Conservation (phyloP, 1,140 invertebrate species). For the Andrena cerasifolii region DNA sequence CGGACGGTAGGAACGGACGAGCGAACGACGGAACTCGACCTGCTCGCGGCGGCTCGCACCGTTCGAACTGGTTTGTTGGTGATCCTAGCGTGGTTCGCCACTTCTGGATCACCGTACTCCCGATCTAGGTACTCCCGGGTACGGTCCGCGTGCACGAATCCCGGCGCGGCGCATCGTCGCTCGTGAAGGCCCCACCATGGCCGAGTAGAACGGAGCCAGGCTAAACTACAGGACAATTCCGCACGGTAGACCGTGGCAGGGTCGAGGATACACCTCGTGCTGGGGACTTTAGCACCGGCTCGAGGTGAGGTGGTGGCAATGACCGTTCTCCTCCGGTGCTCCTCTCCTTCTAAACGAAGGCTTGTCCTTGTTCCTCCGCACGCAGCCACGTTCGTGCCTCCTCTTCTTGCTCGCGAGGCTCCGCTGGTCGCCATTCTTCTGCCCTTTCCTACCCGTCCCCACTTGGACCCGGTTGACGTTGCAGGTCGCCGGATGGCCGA, state of each 20-base stretch:
- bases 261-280: constrained; percentile 47
- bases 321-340: constrained; percentile 77
- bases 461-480: constrained; percentile 48
- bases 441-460: constrained; percentile 39
- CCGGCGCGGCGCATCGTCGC: constrained; percentile 41
- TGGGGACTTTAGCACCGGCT: constrained; percentile 71
- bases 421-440: constrained; percentile 35
- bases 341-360: constrained; percentile 42
- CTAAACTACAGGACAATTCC: constrained; percentile 69
- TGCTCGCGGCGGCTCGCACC: constrained; percentile 48
- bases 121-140: constrained; percentile 60
- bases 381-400: constrained; percentile 23
- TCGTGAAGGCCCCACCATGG: constrained; percentile 54
- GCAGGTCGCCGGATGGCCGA: constrained; percentile 37
- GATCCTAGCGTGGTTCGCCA: constrained; percentile 51
- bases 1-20: too few relatives aligned
- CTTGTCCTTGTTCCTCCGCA: constrained; percentile 10
- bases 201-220: constrained; percentile 64
- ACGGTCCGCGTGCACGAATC: constrained; percentile 66
- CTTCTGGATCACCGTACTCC: constrained; percentile 67
- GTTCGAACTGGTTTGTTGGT: constrained; percentile 63
- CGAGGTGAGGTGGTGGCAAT: constrained; percentile 81
- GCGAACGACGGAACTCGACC: constrained; percentile 35
- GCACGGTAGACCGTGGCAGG: constrained; percentile 55
- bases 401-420: constrained; percentile 8